Conservation (phyloP, 2,113 vertebrate genomes). For the Osmerus mordax region DNA sequence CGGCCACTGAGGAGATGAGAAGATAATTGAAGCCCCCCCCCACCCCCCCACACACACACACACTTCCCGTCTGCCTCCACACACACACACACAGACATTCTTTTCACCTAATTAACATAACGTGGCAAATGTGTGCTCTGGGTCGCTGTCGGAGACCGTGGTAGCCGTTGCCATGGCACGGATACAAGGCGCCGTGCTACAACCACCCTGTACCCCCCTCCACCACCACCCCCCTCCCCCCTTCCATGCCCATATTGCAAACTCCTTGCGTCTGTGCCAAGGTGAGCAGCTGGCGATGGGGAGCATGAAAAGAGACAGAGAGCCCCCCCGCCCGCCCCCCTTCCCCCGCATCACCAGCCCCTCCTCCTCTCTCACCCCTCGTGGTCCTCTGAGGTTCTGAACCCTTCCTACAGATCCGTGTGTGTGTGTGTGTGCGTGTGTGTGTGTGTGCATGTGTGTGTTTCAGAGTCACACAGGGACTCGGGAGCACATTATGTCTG, state of each 20-base stretch:
- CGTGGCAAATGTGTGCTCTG: conserved; percentile 42
- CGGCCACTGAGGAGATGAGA: conserved; percentile 8
- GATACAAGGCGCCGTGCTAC: conserved; percentile 25
- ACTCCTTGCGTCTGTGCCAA: conserved; percentile 56
- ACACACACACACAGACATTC: conserved; percentile 5
- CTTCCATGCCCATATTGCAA: conserved; percentile 43
- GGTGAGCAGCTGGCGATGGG: conserved; percentile 63
- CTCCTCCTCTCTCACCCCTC: conserved; percentile 26
- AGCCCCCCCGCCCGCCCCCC: not conserved
- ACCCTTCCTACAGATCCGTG: too few relatives aligned
- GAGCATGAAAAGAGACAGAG: conserved; percentile 35
- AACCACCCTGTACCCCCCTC: too few relatives aligned
- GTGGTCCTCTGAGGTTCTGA: too few relatives aligned
- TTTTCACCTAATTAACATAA: conserved; percentile 58
- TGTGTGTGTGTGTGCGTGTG: not conserved
- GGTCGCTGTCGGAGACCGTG: conserved; percentile 48
- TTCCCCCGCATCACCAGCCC: conserved; percentile 13
- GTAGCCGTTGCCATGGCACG: conserved; percentile 39
- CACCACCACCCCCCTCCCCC: too few relatives aligned
- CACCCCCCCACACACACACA: not conserved
- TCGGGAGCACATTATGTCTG: conserved; percentile 31
- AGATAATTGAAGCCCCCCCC: conserved; percentile 27
- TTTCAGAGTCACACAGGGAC: conserved; percentile 41
- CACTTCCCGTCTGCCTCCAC: not conserved
- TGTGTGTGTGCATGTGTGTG: not conserved